Conservation (phyloP, 2,797 vertebrate genomes). For the Kryptopterus vitreolus region DNA sequence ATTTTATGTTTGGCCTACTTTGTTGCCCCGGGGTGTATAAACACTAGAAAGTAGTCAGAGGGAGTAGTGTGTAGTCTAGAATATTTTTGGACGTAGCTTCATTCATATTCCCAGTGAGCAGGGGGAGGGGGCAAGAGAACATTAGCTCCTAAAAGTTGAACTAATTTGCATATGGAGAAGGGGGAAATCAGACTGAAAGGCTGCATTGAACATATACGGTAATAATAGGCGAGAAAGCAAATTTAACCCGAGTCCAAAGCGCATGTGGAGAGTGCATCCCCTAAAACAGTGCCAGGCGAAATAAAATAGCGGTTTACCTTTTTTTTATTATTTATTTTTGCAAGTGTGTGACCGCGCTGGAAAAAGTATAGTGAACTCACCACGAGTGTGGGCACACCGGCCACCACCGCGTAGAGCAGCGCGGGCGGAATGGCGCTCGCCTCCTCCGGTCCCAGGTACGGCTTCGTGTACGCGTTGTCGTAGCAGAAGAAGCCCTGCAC, state of each 20-base stretch:
- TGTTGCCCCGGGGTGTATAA: too few relatives aligned
- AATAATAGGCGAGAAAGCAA: neutral
- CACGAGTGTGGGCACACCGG: slow-evolving; percentile 88
- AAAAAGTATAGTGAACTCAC: slow-evolving; percentile 76
- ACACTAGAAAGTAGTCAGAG: neutral
- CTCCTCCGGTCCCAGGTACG: slow-evolving; percentile 94
- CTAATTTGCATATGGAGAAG: neutral
- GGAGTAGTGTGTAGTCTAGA: neutral
- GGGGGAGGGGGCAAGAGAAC: too few relatives aligned
- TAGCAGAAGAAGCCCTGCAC: slow-evolving; percentile 98
- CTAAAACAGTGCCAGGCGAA: neutral
- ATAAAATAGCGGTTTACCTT: too few relatives aligned
- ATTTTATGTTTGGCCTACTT: too few relatives aligned
- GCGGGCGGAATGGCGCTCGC: slow-evolving; percentile 89
- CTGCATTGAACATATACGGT: neutral
- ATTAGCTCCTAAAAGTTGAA: neutral
- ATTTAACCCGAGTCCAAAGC: neutral
- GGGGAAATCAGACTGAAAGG: too few relatives aligned
- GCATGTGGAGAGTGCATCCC: neutral
- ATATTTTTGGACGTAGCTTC: neutral
- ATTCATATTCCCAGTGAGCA: neutral
- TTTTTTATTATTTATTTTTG: too few relatives aligned
- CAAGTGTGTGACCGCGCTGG: neutral
- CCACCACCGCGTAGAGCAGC: slow-evolving; percentile 87
- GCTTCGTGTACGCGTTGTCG: slow-evolving; percentile 91